Evolutionary conservation across 2,888 invertebrate genomes (phyloP), one percentile per base, ranked within the genome.

Genomic region (Uropetala carovei): DNA sequence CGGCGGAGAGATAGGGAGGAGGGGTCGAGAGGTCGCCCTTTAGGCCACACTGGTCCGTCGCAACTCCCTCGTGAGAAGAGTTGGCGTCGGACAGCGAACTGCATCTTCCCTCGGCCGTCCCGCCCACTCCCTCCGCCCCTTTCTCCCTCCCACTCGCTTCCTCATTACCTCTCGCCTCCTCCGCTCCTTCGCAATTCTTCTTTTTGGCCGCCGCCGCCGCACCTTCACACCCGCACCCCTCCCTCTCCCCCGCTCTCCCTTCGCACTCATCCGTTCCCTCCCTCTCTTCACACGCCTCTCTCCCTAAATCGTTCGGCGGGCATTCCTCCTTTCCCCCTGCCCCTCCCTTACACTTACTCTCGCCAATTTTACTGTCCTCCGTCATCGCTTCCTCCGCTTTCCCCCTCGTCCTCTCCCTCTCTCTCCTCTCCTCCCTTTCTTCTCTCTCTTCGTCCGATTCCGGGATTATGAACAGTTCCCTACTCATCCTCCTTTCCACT

Each of bases 371-470:
- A 16, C 64, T 11, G 14, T 30, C 30, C 30, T 59, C 27, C 59
- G 11, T 22, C 7, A 8, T 22, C 27, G 57, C 85, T 18, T 85
- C 58, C 27, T 43, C 60, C 86, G 22, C 14, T 30, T 86, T 60
- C 43, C 27, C 64, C 18, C 68, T 30, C 43, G 13, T 75, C 27
- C 27, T 75, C 22, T n/a, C n/a, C 8, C 75, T n/a, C 27, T 75
- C 22, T 27, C n/a, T 75, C 27, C 22, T 22, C 60, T 86, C 58
- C 59, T 86, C 86, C 60, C 64, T 64, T 16, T 64, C 64, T 60
- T 89, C 64, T 3, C 89, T 16, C 5, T 89, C 89, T 64, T 89
- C 89, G 89, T 89, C 89, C 89, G 89, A 89, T 89, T 89, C 89
- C 9, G 64, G 64, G 64, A 89, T 89, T 0, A 89, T 89, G 68